Evolutionary conservation across 2,113 vertebrate genomes (phyloP).

Genomic region (Austrofundulus limnaeus): DNA sequence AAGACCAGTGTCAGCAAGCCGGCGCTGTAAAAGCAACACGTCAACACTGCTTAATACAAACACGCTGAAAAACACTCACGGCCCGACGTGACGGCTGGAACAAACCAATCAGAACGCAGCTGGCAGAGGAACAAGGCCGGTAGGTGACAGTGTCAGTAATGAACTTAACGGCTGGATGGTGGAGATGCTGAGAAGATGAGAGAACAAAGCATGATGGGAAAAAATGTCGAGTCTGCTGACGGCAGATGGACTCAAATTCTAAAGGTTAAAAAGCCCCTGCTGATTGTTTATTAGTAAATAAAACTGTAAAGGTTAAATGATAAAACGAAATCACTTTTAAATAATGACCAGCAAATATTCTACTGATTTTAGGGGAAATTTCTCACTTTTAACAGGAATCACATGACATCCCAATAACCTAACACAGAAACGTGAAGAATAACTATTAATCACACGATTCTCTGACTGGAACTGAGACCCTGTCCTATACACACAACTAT

Average conservation of each 20-base stretch:
- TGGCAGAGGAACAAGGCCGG: not conserved
- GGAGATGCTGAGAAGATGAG: slow-evolving; percentile 27
- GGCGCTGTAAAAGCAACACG: slow-evolving; percentile 58
- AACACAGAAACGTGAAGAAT: no score
- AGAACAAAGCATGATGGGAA: slow-evolving; percentile 28
- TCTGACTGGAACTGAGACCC: no score
- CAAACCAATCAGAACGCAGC: slow-evolving; percentile 39
- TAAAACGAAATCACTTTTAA: rapidly evolving
- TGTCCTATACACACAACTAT: no score
- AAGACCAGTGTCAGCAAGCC: slow-evolving; percentile 57
- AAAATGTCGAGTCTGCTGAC: not conserved
- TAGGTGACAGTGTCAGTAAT: slow-evolving; percentile 2
- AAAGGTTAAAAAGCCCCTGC: not conserved
- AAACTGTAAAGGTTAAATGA: not conserved
- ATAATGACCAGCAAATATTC: not conserved
- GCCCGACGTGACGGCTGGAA: slow-evolving; percentile 21
- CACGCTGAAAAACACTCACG: slow-evolving; percentile 41
- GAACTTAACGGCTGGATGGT: slow-evolving; percentile 4
- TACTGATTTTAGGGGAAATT: no score
- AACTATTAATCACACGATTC: no score
- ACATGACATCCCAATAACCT: no score
- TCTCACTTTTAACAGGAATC: no score
- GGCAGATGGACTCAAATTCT: not conserved
- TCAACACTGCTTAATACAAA: slow-evolving; percentile 66
- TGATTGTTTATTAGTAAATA: not conserved